Evolutionary conservation across 1,140 invertebrate species (phyloP), one percentile per base, ranked within the genome.

Genomic region (Temnothorax longispinosus): DNA sequence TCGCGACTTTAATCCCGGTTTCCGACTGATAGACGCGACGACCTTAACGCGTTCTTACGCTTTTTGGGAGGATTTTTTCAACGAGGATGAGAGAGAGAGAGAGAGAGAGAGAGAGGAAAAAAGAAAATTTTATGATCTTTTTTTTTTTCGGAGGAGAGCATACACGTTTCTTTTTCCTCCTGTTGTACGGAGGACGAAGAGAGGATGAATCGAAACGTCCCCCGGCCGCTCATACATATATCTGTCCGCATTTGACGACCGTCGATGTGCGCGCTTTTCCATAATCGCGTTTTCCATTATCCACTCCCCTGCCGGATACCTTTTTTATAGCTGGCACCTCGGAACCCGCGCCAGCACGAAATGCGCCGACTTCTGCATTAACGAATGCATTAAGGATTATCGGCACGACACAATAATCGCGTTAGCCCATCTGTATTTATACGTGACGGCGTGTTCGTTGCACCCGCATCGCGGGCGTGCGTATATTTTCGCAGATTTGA

Each of bases 1-100:
- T 87, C 77, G 71, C 71, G 75, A 81, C 80, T 90, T 85, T 82
- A 90, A 90, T 90, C 88, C 62, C 58, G 80, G 56, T 89, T 90
- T 89, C 85, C 85, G 54, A 54, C 67, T 60, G 80, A 74, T 82
- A 74, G 18, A 58, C 69, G 67, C 80, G 54, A 58, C 47, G 67
- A 72, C 52, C 67, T 72, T 47, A 44, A 52, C 50, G 65, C 35
- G 65, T 27, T 35, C 18, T 60, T 84, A 47, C 44, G 54, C 69
- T 84, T 18, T 27, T 35, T 18, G 65, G 4, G 13, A 56, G 4
- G 7, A 56, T 82, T 18, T 5, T 38, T 62, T 41, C 62, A 35
- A 32, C 35, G 13, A 32, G 15, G 8, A 64, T 15, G 8, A 41
- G 10, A 21, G 41, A 21, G 41, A 44, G n/a, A 27, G 58, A 27